Conservation (phyloP, 1,140 invertebrate genomes). For the Drosophila auraria region DNA sequence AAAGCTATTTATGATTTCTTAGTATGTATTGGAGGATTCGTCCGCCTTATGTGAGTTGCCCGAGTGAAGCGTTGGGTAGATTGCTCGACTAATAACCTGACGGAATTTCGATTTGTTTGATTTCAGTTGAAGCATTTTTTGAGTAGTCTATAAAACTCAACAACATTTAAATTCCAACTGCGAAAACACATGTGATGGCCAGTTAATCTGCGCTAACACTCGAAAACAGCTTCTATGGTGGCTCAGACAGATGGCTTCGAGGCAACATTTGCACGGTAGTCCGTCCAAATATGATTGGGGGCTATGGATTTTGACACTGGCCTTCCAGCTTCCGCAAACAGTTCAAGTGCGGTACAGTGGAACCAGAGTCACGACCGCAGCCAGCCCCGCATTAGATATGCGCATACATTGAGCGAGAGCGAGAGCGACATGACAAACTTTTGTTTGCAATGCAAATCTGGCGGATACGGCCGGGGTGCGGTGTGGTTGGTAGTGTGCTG, state of each 20-base stretch:
- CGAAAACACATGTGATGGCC: constrained; percentile 6
- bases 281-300: constrained; percentile 40
- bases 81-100: no score
- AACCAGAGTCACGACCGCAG: constrained; percentile 16
- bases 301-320: constrained; percentile 10
- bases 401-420: constrained; percentile 58
- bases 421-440: constrained; percentile 47
- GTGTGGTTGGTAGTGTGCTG: constrained; percentile 38
- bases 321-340: constrained; percentile 17
- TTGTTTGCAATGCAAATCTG: constrained; percentile 54
- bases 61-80: no score
- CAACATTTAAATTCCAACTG: not conserved
- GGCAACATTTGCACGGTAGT: constrained; percentile 8
- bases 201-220: constrained; percentile 29
- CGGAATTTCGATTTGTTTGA: not conserved
- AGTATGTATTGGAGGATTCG: no score
- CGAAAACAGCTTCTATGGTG: constrained; percentile 49
- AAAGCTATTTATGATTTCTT: no score
- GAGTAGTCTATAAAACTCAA: not conserved
- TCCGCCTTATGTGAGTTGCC: no score
- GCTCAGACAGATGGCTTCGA: constrained; percentile 19
- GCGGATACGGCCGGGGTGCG: constrained; percentile 1
- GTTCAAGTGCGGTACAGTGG: constrained; percentile 16
- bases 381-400: constrained; percentile 64
- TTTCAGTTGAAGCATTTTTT: not conserved